Conservation (phyloP, 2,113 vertebrate species). For the Nestor notabilis region DNA sequence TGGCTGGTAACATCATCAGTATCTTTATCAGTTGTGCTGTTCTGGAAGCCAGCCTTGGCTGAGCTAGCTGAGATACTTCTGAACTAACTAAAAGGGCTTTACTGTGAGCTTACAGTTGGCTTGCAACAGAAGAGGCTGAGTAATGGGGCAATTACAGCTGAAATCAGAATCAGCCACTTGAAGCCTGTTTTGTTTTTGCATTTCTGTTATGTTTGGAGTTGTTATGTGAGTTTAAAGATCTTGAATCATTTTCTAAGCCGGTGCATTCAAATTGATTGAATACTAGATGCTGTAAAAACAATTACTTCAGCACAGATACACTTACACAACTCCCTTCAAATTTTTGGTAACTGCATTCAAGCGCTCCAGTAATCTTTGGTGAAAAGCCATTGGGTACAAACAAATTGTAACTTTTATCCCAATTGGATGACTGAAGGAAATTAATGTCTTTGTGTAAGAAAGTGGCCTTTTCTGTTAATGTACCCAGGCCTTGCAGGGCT, state of each 20-base stretch:
- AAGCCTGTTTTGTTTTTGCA: conserved; percentile 41
- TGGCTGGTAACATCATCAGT: not conserved
- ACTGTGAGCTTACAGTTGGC: conserved; percentile 48
- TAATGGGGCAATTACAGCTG: conserved; percentile 55
- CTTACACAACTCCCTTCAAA: conserved; percentile 41
- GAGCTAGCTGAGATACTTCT: not conserved
- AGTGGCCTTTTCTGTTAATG: not conserved
- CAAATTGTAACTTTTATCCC: conserved; percentile 28
- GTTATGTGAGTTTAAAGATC: conserved; percentile 51
- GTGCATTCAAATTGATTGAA: conserved; percentile 52
- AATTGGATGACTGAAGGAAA: not conserved
- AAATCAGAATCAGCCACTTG: conserved; percentile 54
- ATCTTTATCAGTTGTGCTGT: not conserved
- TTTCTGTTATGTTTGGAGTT: conserved; percentile 67
- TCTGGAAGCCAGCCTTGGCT: not conserved
- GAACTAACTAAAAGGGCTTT: not conserved
- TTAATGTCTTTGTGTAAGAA: not conserved
- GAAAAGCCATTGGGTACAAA: conserved; percentile 36
- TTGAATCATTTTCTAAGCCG: conserved; percentile 60
- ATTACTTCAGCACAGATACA: conserved; percentile 63
- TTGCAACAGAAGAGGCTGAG: conserved; percentile 44
- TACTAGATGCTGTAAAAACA: conserved; percentile 50
- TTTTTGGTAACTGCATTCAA: not conserved
- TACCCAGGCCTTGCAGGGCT: not conserved
- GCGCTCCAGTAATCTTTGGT: conserved; percentile 24